Evolutionary conservation across 2,888 invertebrate genomes (phyloP), one percentile per base, ranked within the genome.

Genomic region (Drosophila ustulata): DNA sequence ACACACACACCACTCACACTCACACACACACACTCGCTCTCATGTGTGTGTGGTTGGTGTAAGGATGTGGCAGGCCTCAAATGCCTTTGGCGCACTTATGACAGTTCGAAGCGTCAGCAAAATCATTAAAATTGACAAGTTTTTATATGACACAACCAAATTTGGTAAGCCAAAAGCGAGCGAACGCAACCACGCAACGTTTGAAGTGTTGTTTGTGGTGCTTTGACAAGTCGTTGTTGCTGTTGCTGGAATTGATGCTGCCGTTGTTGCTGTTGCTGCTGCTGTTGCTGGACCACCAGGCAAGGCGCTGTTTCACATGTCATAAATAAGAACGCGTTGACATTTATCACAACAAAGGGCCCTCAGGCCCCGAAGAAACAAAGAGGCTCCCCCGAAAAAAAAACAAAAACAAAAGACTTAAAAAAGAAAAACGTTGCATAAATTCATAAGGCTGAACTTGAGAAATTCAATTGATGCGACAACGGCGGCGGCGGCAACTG

Each of bases 321-420:
- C 92, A 91, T 91, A 91, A 92, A 92, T 92, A 92, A 92, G 90
- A 88, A 90, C 85, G 90, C 92, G 90, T 91, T 91, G 92, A 91
- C 91, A 91, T 91, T 92, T 92, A 92, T 91, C 92, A 91, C 91
- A 92, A 85, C 89, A 88, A 89, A 88, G 88, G 84, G 86, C 89
- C 82, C 65, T 25, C 53, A 67, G 63, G 64, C 66, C 41, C 34
- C 43, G 18, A 58, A 58, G 69, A 66, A 69, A 58, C 77, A 75
- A 67, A 45, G 28, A n/a, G 13, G 13, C 7, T 11, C 28, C 61
- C 37, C 43, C 66, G 41, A 64, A 58, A 64, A 51, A 37, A 68
- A 41, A 50, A 32, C n/a, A 28, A 50, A 65, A 51, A 75, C 56
- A 53, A 6, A 18, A 23, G 63, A 56, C 52, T 34, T 18, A 18